Evolutionary conservation across 2,888 invertebrate genomes (phyloP).

Genomic region (Diploptera punctata): DNA sequence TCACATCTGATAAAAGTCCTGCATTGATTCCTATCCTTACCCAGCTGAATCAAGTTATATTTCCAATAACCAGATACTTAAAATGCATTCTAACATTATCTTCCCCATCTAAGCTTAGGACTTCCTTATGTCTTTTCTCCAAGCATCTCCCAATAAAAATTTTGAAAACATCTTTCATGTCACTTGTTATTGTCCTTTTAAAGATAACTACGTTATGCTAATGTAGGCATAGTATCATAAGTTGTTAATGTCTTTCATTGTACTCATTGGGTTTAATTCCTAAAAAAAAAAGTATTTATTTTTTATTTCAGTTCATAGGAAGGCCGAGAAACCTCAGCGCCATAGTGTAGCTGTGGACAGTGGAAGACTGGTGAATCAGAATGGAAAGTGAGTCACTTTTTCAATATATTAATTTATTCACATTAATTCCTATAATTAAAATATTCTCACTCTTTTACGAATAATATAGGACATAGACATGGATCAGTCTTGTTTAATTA

Average conservation of each 20-base stretch:
- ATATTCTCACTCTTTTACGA: no score
- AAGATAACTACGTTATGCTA: no score
- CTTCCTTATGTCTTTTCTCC: not conserved
- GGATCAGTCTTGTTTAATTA: no score
- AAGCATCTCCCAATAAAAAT: no score
- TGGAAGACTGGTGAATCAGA: constrained; percentile 39
- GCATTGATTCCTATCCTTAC: not conserved
- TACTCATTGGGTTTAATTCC: no score
- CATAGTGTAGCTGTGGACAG: constrained; percentile 59
- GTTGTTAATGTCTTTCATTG: no score
- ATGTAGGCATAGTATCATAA: no score
- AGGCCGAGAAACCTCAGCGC: constrained; percentile 47
- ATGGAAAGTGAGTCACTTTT: constrained; percentile 38
- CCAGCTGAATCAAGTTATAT: not conserved
- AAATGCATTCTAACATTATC: not conserved
- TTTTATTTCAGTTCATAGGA: constrained; percentile 43
- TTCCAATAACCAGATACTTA: not conserved
- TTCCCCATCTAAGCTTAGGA: not conserved
- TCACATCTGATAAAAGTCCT: not conserved
- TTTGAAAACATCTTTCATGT: not conserved
- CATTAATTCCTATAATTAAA: no score
- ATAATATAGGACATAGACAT: no score
- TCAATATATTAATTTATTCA: no score
- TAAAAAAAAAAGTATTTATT: no score
- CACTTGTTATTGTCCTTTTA: not conserved